A percentile compares a stretch with the other conserved stretches of the same genome.
Conservation (phyloP, 2,888 invertebrate genomes). For the Conomelus anceps region DNA sequence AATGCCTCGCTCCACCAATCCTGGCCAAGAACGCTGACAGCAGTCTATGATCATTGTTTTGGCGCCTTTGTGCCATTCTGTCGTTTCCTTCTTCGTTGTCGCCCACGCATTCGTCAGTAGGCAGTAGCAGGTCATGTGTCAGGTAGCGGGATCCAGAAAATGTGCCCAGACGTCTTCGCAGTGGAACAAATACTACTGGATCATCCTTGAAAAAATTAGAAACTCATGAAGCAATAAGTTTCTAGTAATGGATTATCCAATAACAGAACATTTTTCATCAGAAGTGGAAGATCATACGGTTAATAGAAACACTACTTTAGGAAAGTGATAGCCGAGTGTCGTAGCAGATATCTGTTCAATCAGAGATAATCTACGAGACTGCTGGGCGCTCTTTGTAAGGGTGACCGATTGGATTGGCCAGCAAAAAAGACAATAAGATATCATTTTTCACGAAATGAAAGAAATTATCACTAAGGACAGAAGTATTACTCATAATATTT, state of each 20-base stretch:
- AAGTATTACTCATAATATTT: too few relatives aligned
- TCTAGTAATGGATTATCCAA: background rate
- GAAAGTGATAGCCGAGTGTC: too few relatives aligned
- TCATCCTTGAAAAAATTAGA: conserved; percentile 25
- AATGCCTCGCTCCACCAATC: conserved; percentile 11
- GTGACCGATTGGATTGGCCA: too few relatives aligned
- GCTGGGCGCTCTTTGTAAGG: too few relatives aligned
- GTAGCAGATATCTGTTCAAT: too few relatives aligned
- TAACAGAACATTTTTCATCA: too few relatives aligned
- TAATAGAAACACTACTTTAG: too few relatives aligned
- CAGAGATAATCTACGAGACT: too few relatives aligned
- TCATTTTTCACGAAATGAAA: too few relatives aligned
- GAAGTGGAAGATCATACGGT: too few relatives aligned
- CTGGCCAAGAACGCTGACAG: background rate
- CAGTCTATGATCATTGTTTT: conserved; percentile 19
- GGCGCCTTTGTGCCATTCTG: conserved; percentile 27
- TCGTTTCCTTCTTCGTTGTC: conserved; percentile 52
- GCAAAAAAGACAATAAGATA: too few relatives aligned
- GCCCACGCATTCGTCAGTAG: conserved; percentile 52
- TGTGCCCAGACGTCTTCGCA: conserved; percentile 46
- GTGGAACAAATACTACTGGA: conserved; percentile 39
- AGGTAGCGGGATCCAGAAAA: conserved; percentile 49
- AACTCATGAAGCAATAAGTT: background rate
- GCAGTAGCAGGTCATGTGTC: conserved; percentile 55
- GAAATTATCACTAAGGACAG: too few relatives aligned